Evolutionary conservation across 2,797 vertebrate genomes (phyloP).

Genomic region (Gymnocypris eckloni): DNA sequence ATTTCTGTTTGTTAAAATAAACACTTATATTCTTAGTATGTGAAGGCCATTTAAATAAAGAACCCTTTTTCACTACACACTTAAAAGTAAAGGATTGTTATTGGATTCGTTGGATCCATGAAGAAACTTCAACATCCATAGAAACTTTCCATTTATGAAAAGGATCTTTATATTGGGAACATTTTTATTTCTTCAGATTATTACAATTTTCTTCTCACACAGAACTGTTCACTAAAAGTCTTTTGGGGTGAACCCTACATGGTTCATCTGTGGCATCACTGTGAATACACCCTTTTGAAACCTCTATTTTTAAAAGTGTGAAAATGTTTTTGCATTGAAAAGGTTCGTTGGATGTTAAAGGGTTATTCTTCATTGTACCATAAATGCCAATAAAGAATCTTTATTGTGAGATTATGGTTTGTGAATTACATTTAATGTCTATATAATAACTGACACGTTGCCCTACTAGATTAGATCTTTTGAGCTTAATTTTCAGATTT

Average conservation of each 20-base stretch:
- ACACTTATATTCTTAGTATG: not conserved
- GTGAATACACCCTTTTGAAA: not conserved
- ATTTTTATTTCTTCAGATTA: too few species aligned
- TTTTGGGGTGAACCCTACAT: not conserved
- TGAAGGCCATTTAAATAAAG: not conserved
- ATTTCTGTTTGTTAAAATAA: not conserved
- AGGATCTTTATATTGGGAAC: not conserved
- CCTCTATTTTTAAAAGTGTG: not conserved
- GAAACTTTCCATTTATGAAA: not conserved
- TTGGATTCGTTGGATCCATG: not conserved
- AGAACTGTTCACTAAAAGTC: not conserved
- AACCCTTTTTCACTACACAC: not conserved
- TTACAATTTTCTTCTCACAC: not conserved
- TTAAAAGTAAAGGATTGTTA: not conserved
- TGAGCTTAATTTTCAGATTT: not conserved
- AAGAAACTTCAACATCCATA: not conserved
- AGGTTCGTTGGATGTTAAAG: not conserved
- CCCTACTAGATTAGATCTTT: not conserved
- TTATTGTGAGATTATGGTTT: constrained; percentile 10
- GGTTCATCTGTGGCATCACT: not conserved
- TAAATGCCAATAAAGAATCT: not conserved
- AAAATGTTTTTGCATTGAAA: not conserved
- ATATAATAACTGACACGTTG: constrained; percentile 14
- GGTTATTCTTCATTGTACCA: not conserved
- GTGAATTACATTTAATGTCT: constrained; percentile 17